Evolutionary conservation across 2,113 vertebrate species (phyloP).

Genomic region (Phalacrocorax pelagicus): DNA sequence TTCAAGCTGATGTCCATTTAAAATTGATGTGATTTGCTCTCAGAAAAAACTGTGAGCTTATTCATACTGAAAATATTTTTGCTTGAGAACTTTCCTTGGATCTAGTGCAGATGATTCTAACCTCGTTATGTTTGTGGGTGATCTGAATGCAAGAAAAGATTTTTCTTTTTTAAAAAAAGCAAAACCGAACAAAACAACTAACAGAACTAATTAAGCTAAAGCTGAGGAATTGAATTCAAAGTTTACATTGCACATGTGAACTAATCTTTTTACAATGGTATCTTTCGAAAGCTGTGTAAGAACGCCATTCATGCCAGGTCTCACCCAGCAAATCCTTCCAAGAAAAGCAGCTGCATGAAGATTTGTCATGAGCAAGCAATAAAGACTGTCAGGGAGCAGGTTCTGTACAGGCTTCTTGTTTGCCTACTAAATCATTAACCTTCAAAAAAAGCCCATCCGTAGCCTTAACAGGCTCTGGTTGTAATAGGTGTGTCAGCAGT

Average conservation of each 20-base stretch:
- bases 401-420: conserved; percentile 7
- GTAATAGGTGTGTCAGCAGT: not conserved
- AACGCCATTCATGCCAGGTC: not conserved
- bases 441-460: not conserved
- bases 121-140: not conserved
- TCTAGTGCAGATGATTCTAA: not conserved
- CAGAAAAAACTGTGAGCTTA: not conserved
- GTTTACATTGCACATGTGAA: conserved; percentile 60
- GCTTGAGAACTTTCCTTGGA: not conserved
- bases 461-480: not conserved
- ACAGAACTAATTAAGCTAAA: conserved; percentile 67
- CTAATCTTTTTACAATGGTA: conserved; percentile 55
- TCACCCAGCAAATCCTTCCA: conserved; percentile 33
- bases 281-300: conserved; percentile 17
- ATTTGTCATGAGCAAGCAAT: conserved; percentile 38
- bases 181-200: not conserved
- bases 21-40: not conserved
- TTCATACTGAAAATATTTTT: not conserved
- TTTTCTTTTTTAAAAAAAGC: not conserved
- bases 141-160: conserved; percentile 17
- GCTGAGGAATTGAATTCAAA: conserved; percentile 41
- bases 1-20: not conserved
- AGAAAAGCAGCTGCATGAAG: conserved; percentile 2
- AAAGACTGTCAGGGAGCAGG: conserved; percentile 27
- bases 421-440: not conserved